These are phyloP conservation scores for Atlantisia rogersi DNA, from an alignment of 2,113 vertebrate genomes.

Conservation along the genomic window DNA sequence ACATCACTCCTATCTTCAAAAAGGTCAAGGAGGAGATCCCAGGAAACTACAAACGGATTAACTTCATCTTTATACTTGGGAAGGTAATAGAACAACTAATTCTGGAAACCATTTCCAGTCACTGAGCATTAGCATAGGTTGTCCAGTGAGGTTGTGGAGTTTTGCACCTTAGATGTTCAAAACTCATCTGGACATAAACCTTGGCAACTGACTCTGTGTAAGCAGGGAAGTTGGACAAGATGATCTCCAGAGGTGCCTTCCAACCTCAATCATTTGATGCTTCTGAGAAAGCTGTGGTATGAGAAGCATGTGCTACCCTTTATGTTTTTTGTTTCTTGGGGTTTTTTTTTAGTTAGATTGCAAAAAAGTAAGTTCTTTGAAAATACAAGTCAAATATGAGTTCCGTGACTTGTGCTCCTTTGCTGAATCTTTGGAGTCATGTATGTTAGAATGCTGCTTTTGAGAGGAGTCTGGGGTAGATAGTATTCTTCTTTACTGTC, in stretches of 20 bases:
- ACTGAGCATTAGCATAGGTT: not conserved
- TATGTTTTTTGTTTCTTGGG: not conserved
- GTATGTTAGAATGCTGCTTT: not conserved
- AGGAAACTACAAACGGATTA: not conserved
- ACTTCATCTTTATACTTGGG: not conserved
- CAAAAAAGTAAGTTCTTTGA: not conserved
- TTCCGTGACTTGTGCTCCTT: not conserved
- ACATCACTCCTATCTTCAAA: not conserved
- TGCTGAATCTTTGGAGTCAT: not conserved
- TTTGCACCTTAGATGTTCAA: not conserved
- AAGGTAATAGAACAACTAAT: not conserved
- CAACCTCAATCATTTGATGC: not conserved
- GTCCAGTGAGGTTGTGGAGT: not conserved
- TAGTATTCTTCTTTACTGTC: not conserved
- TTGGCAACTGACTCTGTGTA: rapidly evolving
- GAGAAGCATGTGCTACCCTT: not conserved
- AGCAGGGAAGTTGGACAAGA: not conserved
- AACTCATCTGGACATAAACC: rapidly evolving
- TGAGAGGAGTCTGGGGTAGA: not conserved
- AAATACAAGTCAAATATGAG: not conserved
- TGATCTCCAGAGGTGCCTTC: not conserved
- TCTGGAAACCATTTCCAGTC: not conserved
- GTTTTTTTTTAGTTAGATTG: not conserved
- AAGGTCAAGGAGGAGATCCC: not conserved
- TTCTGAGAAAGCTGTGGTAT: not conserved